Percentiles rank a stretch among this genome's conserved stretches.
phyloP scores from a whole-genome alignment of 2,797 vertebrate genomes.

The Phaenicophaeus curvirostris region DNA sequence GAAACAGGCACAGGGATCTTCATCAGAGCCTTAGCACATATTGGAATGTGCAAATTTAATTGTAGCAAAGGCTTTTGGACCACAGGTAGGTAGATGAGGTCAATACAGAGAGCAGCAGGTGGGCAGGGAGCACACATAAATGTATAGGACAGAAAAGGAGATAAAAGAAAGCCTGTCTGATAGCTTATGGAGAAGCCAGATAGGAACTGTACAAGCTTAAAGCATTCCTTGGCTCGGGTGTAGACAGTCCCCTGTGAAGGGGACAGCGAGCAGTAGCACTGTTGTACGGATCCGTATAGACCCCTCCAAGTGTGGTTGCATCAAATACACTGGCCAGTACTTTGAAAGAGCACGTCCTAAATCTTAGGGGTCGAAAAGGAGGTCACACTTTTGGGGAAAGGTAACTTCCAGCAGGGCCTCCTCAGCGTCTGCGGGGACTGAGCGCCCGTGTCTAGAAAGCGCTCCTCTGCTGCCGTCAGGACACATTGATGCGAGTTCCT shows the following conservation, averaged over 20 bases:
- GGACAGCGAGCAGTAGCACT: neutral
- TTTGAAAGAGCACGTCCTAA: neutral
- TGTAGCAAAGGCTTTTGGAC: neutral
- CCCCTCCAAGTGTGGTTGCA: neutral
- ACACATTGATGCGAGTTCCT: constrained; percentile 38
- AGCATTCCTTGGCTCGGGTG: neutral
- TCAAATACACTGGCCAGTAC: neutral
- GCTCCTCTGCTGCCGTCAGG: constrained; percentile 66
- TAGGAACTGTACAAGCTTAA: neutral
- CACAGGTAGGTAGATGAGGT: neutral
- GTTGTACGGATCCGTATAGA: neutral
- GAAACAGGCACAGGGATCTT: neutral
- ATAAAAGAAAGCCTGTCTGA: neutral
- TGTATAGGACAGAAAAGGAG: neutral
- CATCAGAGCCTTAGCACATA: neutral
- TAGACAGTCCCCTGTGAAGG: rapidly evolving
- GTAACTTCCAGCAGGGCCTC: neutral
- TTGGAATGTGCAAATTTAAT: neutral
- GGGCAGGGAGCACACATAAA: neutral
- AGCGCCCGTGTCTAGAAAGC: constrained; percentile 32
- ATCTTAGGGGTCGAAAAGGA: neutral
- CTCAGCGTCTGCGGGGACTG: neutral
- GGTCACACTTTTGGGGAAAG: neutral
- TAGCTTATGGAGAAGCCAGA: neutral
- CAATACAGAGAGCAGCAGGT: neutral